phyloP scores from a whole-genome alignment of 1,140 invertebrate species.

The Drosophila ogumai region DNA sequence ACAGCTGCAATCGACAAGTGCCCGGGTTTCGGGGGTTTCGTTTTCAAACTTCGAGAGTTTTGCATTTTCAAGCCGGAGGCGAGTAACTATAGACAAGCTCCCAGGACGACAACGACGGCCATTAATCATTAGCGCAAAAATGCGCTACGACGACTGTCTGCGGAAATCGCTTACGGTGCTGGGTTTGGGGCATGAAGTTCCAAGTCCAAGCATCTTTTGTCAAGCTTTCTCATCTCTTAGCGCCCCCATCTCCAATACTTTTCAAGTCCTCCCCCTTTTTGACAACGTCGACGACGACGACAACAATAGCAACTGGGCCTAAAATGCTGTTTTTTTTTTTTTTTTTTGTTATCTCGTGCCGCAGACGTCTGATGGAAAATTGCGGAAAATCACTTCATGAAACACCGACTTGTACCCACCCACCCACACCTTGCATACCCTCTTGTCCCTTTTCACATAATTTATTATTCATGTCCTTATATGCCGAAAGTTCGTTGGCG shows the following conservation, averaged over 20 bases:
- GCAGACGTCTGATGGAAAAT: slow-evolving; percentile 75
- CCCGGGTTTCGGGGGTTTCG: background rate
- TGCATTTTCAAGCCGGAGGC: slow-evolving; percentile 60
- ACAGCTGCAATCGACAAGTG: slow-evolving; percentile 69
- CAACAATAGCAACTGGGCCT: slow-evolving; percentile 65
- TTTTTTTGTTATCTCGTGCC: slow-evolving; percentile 57
- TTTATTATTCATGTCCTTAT: slow-evolving; percentile 80
- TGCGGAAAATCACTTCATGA: slow-evolving; percentile 79
- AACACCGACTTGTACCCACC: slow-evolving; percentile 49
- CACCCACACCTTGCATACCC: slow-evolving; percentile 7
- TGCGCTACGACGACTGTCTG: slow-evolving; percentile 54
- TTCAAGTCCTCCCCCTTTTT: slow-evolving; percentile 3
- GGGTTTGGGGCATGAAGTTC: background rate
- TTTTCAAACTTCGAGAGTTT: slow-evolving; percentile 51
- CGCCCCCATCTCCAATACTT: background rate
- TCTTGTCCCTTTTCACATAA: slow-evolving; percentile 52
- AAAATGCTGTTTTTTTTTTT: slow-evolving; percentile 40
- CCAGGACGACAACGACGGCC: slow-evolving; percentile 55
- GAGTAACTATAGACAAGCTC: slow-evolving; percentile 20
- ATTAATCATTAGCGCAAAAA: slow-evolving; percentile 80
- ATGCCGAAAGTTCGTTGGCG: slow-evolving; percentile 42
- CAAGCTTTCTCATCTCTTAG: slow-evolving; percentile 37
- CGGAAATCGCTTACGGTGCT: slow-evolving; percentile 11
- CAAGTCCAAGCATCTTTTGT: slow-evolving; percentile 49
- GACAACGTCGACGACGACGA: slow-evolving; percentile 6